Conservation (phyloP, 2,888 invertebrate genomes). For the Pandemis corylana region DNA sequence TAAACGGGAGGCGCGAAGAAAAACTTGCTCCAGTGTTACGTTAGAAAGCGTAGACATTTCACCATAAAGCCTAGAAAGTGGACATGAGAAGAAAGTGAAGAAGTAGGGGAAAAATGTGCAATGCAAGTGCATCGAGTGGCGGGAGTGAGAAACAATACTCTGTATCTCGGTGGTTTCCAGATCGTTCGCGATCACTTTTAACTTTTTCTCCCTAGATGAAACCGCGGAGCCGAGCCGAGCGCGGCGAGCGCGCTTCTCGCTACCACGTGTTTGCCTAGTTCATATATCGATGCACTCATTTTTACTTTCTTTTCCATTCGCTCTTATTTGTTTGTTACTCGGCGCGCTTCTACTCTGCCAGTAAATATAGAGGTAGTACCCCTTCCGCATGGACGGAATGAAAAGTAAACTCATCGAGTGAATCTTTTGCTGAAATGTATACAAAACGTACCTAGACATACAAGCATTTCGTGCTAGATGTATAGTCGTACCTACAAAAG, state of each 20-base stretch:
- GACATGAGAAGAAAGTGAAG: conserved; percentile 83
- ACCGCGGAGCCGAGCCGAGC: conserved; percentile 64
- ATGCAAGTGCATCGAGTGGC: conserved; percentile 67
- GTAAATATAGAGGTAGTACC: conserved; percentile 29
- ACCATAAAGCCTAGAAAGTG: conserved; percentile 84
- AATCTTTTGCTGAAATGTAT: conserved; percentile 45
- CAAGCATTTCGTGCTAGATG: neutral
- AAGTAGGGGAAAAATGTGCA: conserved; percentile 77
- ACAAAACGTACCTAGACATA: conserved; percentile 4
- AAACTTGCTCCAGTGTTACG: conserved; percentile 82
- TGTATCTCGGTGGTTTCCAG: conserved; percentile 69
- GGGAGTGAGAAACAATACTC: conserved; percentile 70
- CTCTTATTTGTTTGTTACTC: conserved; percentile 73
- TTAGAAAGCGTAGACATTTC: conserved; percentile 82
- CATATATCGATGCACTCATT: conserved; percentile 80
- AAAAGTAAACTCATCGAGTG: conserved; percentile 60
- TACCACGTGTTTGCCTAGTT: conserved; percentile 75
- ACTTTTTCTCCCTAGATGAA: conserved; percentile 69
- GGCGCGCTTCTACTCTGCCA: conserved; percentile 52
- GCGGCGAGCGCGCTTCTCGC: conserved; percentile 69
- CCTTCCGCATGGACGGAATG: conserved; percentile 49
- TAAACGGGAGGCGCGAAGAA: conserved; percentile 71
- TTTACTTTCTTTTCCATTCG: conserved; percentile 84
- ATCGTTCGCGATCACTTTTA: conserved; percentile 71
- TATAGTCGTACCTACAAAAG: too few species aligned